Percentiles rank a stretch among this genome's conserved stretches.
phyloP scores from a whole-genome alignment of 2,888 invertebrate genomes.

The Nomada ruficornis region DNA sequence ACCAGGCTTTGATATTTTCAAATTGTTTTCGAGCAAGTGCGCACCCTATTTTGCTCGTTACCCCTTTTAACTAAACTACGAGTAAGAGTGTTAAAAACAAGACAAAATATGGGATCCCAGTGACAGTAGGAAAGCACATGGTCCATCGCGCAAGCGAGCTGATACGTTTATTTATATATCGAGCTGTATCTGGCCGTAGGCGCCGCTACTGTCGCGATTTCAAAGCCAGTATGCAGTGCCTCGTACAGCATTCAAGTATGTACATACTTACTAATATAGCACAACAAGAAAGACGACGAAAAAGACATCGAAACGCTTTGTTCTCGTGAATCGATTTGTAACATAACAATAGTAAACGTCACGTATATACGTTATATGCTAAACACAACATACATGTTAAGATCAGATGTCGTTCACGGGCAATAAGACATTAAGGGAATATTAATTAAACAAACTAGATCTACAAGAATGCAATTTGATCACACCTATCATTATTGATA shows the following conservation, averaged over 20 bases:
- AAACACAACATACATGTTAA: neutral
- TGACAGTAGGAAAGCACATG: constrained; percentile 38
- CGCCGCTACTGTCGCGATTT: constrained; percentile 58
- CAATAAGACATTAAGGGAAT: constrained; percentile 1
- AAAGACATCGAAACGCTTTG: constrained; percentile 2
- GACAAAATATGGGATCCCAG: constrained; percentile 27
- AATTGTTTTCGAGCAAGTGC: constrained; percentile 1
- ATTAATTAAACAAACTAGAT: constrained; percentile 14
- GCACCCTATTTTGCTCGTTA: neutral
- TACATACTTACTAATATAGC: constrained; percentile 14
- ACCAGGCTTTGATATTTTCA: neutral
- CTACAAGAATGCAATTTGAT: constrained; percentile 15
- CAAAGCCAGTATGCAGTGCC: constrained; percentile 58
- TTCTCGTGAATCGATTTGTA: constrained; percentile 12
- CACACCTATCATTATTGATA: constrained; percentile 38
- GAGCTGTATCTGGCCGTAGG: constrained; percentile 51
- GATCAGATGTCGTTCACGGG: neutral
- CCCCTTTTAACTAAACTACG: neutral
- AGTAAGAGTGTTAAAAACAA: constrained; percentile 11
- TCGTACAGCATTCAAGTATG: constrained; percentile 34
- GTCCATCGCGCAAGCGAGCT: constrained; percentile 44
- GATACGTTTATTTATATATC: constrained; percentile 60
- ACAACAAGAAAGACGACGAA: constrained; percentile 13
- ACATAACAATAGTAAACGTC: neutral
- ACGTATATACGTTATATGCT: neutral